Base-by-base conservation (phyloP, 2,888 invertebrate species). In the Pristionchus exspectatus region DNA sequence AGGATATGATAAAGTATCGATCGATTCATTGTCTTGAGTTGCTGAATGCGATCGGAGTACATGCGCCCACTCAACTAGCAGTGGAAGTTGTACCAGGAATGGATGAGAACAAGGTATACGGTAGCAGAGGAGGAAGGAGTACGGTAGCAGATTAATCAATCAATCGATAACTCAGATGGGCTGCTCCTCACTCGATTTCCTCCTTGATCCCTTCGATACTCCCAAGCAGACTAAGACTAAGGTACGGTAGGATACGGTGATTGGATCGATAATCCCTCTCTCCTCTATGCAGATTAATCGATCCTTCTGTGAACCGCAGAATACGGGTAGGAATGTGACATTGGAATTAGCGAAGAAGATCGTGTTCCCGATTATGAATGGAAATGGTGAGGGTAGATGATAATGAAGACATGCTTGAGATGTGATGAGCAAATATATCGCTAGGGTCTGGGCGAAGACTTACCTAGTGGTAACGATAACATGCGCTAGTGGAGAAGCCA, bases 261-360 rank as follows among this genome's bases (percentile, higher is more conserved):
- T 27, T 16, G 21, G 24, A 86, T 86, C 66, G 44, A 86, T 86
- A 38, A 56, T 54, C 9, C 10, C 16, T 77, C 77, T 3, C 38
- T 38, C 12, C 50, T 85, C 21, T 50, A 3, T 50, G 44, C 77
- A 38, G 83, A 91, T 93, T 81, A 92, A 59, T 33, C 92, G 92
- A 90, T 93, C 94, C 33, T 95, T 95, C 92, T 95, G 95, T 86
- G 95, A 95, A 87, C 94, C 95, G 0, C 92, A 91, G 56, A 95
- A 95, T 87, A 81, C 94, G 33, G 83, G 91, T 4, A 92, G 91
- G 21, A 95, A 95, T 88, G 92, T 95, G 18, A 93, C 94, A 1
- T 91, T 95, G 90, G 87, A 92, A n/a, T 85, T 94, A n/a, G 93
- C 93, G 21, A 84, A 92, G 63, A 83, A 87, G 18, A 83, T 95